These are phyloP conservation scores for Nothocercus nigrocapillus DNA, from an alignment of 2,113 vertebrate genomes.

Conservation along the genomic window DNA sequence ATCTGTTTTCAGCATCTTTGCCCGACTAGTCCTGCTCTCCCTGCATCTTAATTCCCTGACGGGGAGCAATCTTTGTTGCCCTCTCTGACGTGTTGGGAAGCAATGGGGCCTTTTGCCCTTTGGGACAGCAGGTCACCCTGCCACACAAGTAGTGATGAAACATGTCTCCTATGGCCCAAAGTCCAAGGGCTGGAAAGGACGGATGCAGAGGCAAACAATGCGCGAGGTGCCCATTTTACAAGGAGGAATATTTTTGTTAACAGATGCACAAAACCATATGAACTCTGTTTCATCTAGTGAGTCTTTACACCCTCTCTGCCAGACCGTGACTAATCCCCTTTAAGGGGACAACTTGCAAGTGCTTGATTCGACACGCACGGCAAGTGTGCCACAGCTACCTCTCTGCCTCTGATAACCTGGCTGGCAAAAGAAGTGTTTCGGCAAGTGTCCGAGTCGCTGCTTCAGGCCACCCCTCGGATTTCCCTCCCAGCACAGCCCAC, in stretches of 20 bases:
- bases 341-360: conserved; percentile 57
- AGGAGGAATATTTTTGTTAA: conserved; percentile 39
- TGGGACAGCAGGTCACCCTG: not conserved
- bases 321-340: conserved; percentile 66
- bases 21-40: not conserved
- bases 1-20: not conserved
- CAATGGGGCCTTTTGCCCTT: not conserved
- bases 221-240: not conserved
- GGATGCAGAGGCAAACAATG: conserved; percentile 23
- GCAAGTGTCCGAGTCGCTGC: not conserved
- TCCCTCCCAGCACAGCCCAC: not conserved
- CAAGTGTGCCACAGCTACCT: not conserved
- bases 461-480: not conserved
- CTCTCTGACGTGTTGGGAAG: not conserved
- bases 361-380: conserved; percentile 16
- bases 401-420: not conserved
- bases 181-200: conserved; percentile 21
- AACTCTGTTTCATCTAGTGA: conserved; percentile 42
- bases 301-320: conserved; percentile 32
- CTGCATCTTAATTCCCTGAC: not conserved
- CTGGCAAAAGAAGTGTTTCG: not conserved
- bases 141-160: not conserved
- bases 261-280: conserved; percentile 34
- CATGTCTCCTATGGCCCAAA: not conserved
- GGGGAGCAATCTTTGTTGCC: no score